phyloP scores from a whole-genome alignment of 2,888 invertebrate genomes.

The Anagyrus pseudococci region DNA sequence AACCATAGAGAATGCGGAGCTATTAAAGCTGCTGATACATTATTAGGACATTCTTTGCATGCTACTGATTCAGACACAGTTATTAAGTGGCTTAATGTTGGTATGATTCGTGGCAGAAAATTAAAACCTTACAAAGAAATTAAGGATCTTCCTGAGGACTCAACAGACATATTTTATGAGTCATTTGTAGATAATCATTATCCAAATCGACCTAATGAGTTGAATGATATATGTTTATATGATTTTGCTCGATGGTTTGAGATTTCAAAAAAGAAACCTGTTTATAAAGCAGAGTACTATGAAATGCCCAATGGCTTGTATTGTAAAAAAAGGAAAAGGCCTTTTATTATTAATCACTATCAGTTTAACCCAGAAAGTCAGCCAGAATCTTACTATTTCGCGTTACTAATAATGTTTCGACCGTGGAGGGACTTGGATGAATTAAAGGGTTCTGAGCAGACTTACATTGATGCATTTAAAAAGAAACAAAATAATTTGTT shows the following conservation, averaged over 20 bases:
- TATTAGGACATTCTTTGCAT: conserved; percentile 47
- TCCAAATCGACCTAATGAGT: background rate
- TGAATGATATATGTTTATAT: background rate
- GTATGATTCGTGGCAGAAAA: conserved; percentile 34
- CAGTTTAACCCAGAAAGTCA: background rate
- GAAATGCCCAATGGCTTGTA: background rate
- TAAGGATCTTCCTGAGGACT: conserved; percentile 22
- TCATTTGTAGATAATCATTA: background rate
- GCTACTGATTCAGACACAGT: conserved; percentile 50
- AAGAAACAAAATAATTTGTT: background rate
- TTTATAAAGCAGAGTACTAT: background rate
- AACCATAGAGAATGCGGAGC: conserved; percentile 51
- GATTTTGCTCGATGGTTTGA: conserved; percentile 7
- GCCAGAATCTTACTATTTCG: background rate
- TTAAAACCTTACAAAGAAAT: conserved; percentile 35
- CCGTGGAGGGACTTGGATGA: conserved; percentile 34
- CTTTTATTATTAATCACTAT: conserved; percentile 1
- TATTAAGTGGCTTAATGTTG: conserved; percentile 50
- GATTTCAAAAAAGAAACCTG: background rate
- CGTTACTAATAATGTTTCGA: conserved; percentile 27
- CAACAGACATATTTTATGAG: conserved; percentile 11
- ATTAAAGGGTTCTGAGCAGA: conserved; percentile 19
- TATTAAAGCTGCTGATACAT: conserved; percentile 51
- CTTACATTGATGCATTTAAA: background rate
- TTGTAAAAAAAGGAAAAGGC: background rate